Evolutionary conservation across 2,797 vertebrate species (phyloP), one percentile per base, ranked within the genome.

Genomic region (Tolypeutes matacus): DNA sequence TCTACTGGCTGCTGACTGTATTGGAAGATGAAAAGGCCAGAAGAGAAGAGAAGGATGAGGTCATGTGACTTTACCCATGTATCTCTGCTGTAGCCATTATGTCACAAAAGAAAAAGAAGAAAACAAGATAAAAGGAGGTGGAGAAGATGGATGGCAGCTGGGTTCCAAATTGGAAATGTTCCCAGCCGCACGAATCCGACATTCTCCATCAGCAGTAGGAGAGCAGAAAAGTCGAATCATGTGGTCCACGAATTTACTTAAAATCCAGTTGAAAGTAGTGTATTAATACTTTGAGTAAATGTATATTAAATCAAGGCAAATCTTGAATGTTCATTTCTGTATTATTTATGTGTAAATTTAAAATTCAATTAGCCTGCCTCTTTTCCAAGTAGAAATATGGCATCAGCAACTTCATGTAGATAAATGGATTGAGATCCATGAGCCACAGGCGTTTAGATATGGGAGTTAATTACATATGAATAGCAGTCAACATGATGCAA

Each of bases 301-400:
- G 9, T 46, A 36, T 58, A 12, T 39, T 89, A 91, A 81, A 62
- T 70, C 36, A 94, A 67, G 34, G 39, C 34, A 51, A 88, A 87
- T 46, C 29, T 62, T 62, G 56, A 91, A 83, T 46, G 46, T 46
- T 46, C 6, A 39, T 87, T 56, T 88, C 7, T 72, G 0, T 51
- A 91, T 65, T 75, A 42, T 58, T 86, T 60, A 62, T 56, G 20
- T 42, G 7, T 58, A 25, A 36, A 53, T 86, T 84, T 64, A 4
- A 77, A 81, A 90, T 64, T 75, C 29, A 49, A 9, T 17, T 76
- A 76, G 6, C 13, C 20, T 88, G 2, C 3, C 14, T 87, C 17
- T 95, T 88, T 67, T 86, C 18, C 25, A 84, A 51, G 25, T 87
- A 64, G 72, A 91, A 62, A 39, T 62, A 25, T 60, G 31, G 39